Conservation (phyloP, 2,888 invertebrate genomes). For the Camponotus fellah region DNA sequence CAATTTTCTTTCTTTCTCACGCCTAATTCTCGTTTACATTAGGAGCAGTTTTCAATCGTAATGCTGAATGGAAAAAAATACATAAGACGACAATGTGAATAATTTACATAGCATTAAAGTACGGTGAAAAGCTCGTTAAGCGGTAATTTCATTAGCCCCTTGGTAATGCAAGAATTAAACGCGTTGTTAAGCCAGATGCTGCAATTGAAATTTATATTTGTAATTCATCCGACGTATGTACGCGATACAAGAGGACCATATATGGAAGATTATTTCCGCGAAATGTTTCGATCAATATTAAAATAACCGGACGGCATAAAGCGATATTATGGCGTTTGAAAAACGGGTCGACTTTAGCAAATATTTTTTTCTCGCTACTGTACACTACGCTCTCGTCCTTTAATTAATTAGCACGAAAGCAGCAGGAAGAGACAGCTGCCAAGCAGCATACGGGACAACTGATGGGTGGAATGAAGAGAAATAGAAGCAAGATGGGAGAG, state of each 20-base stretch:
- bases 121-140: background rate
- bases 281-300: conserved; percentile 58
- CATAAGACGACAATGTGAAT: background rate
- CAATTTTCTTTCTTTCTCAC: conserved; percentile 54
- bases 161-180: background rate
- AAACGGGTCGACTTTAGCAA: conserved; percentile 72
- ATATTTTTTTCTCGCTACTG: conserved; percentile 69
- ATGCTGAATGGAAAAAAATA: conserved; percentile 7
- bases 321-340: conserved; percentile 34
- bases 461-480: conserved; percentile 20
- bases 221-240: conserved; percentile 21
- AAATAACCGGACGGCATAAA: conserved; percentile 41
- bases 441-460: conserved; percentile 21
- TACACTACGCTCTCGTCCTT: conserved; percentile 67
- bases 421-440: conserved; percentile 59
- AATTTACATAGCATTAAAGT: conserved; percentile 9
- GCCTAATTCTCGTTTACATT: conserved; percentile 23
- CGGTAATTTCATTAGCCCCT: conserved; percentile 28
- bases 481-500: conserved; percentile 15
- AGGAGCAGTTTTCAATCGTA: conserved; percentile 20
- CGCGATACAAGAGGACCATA: background rate
- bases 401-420: conserved; percentile 79
- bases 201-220: conserved; percentile 37
- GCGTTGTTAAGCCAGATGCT: conserved; percentile 3
- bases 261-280: conserved; percentile 12